These are phyloP conservation scores for Neotoxoptera formosana DNA, from an alignment of 1,140 invertebrate species.

Conservation along the genomic window DNA sequence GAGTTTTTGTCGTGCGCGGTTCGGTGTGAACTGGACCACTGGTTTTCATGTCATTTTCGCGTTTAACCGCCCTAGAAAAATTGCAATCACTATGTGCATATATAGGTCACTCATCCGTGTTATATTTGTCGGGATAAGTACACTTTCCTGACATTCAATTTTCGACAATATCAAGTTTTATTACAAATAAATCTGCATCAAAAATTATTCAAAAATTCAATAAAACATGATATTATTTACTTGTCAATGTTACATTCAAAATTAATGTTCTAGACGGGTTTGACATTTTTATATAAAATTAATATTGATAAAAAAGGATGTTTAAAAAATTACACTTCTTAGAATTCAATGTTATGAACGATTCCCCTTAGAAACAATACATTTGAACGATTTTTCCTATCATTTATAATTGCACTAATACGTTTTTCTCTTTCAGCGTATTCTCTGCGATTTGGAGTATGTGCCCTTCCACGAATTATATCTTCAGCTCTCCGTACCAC, in stretches of 20 bases:
- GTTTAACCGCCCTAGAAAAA: no score
- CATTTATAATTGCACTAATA: conserved; percentile 4
- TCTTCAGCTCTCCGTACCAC: neutral
- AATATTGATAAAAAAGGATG: no score
- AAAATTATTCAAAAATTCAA: no score
- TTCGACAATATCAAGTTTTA: no score
- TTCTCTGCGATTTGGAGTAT: neutral
- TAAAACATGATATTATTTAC: neutral
- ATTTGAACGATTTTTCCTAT: neutral
- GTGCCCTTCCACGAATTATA: neutral
- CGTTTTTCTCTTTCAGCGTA: conserved; percentile 13
- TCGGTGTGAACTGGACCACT: neutral
- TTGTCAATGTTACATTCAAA: neutral
- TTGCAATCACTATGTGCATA: no score
- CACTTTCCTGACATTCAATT: no score
- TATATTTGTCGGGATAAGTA: no score
- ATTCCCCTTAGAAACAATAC: conserved; percentile 4
- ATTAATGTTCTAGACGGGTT: no score
- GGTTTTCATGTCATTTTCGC: no score
- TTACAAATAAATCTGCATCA: no score
- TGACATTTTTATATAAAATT: no score
- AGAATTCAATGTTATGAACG: neutral
- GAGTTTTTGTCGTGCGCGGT: neutral
- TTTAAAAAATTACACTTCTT: neutral
- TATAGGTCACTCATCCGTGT: no score